Conservation (phyloP, 2,113 vertebrate genomes). For the Bungarus multicinctus region DNA sequence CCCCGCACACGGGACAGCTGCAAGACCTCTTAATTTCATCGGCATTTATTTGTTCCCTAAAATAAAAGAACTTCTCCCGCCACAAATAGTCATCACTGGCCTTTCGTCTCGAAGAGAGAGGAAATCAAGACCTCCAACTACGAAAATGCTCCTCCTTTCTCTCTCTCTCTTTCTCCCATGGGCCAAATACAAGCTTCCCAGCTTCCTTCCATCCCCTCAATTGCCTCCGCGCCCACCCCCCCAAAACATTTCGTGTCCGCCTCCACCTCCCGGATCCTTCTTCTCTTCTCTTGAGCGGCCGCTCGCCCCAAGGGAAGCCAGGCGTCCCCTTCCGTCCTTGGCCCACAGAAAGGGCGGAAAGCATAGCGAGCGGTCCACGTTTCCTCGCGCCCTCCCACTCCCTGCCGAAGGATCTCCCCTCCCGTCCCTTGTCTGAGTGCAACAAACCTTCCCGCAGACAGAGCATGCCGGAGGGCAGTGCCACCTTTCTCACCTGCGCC, state of each 20-base stretch:
- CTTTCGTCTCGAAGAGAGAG: not conserved
- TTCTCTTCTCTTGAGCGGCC: not conserved
- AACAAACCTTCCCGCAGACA: not conserved
- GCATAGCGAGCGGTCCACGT: not conserved
- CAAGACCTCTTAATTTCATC: not conserved
- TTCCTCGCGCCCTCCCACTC: too few species aligned
- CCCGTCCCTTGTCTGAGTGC: not conserved
- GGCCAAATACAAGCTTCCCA: not conserved
- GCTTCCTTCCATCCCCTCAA: not conserved
- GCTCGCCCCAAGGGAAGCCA: not conserved
- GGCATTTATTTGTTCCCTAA: not conserved
- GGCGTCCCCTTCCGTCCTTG: not conserved
- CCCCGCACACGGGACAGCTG: not conserved
- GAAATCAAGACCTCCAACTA: not conserved
- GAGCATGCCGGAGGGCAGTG: not conserved
- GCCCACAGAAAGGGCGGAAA: not conserved
- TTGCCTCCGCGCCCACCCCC: not conserved
- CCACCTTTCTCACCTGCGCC: constrained; percentile 11
- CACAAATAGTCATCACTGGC: too few species aligned
- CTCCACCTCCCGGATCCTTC: not conserved
- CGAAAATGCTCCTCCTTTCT: not conserved
- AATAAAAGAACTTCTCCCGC: not conserved
- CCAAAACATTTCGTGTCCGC: not conserved
- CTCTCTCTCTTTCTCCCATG: not conserved
- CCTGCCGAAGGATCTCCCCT: not conserved